phyloP scores from a whole-genome alignment of 2,888 invertebrate genomes.

The Sesia apiformis region DNA sequence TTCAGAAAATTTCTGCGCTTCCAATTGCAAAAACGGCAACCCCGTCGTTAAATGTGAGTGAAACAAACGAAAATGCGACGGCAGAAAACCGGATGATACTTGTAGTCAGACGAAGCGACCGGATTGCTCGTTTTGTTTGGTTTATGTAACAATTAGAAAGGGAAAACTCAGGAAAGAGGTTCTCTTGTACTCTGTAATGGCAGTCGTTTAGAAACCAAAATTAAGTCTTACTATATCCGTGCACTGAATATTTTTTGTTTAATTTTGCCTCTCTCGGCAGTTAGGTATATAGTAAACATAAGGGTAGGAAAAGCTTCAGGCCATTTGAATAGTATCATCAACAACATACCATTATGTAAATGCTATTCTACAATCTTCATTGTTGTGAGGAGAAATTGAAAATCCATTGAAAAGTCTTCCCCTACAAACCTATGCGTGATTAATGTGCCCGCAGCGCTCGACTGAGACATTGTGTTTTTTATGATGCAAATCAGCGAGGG shows the following conservation, averaged over 20 bases:
- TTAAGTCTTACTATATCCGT: conserved; percentile 28
- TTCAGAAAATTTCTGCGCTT: not conserved
- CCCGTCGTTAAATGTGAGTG: not conserved
- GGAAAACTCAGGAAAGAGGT: conserved; percentile 42
- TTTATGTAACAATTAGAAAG: conserved; percentile 59
- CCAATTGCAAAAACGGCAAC: not conserved
- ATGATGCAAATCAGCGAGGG: conserved; percentile 15
- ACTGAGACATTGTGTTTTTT: conserved; percentile 14
- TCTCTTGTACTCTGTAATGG: conserved; percentile 36
- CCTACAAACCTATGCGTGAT: conserved; percentile 9
- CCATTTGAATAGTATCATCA: not conserved
- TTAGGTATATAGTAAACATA: not conserved
- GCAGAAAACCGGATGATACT: conserved; percentile 11
- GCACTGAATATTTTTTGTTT: conserved; percentile 25
- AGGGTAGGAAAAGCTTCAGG: not conserved
- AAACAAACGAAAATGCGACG: conserved; percentile 8
- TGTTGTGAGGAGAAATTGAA: conserved; percentile 8
- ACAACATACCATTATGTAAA: conserved; percentile 3
- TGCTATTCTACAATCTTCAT: conserved; percentile 4
- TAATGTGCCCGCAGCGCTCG: conserved; percentile 10
- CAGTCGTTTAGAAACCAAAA: conserved; percentile 42
- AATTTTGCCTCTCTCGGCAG: conserved; percentile 15
- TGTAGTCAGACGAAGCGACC: conserved; percentile 21
- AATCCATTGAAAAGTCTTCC: conserved; percentile 8
- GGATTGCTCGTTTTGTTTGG: conserved; percentile 47